Evolutionary conservation across 2,888 invertebrate genomes (phyloP), one percentile per base, ranked within the genome.

Genomic region (Apamea monoglypha): DNA sequence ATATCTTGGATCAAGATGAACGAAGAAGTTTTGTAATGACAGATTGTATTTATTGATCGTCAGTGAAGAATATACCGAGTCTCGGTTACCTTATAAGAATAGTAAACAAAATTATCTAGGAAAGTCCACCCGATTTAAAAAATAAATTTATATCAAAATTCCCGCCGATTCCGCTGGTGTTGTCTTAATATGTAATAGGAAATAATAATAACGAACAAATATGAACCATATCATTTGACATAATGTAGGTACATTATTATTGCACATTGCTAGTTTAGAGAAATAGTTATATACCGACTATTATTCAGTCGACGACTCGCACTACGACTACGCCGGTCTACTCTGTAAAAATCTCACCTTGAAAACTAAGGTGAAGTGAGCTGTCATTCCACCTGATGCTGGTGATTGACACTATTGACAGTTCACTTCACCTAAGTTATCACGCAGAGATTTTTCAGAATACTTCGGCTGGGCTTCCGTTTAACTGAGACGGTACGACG

Each of bases 161-260:
- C 72, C 76, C 76, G 73, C 80, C 73, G 71, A 74, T 74, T 61
- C 64, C 32, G 73, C 73, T 78, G 76, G 67, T 74, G 80, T 81
- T 40, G 40, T 63, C 69, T 68, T 66, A 84, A 69, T 79, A 74
- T 63, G 2, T 71, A 73, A 68, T 77, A 80, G 56, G 53, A 71
- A 86, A 59, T 70, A 76, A 67, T 56, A 78, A 71, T n/a, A 70
- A 85, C 50, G 64, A 83, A 82, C 74, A 84, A 89, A 84, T 83
- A 80, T 72, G 73, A 84, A 84, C 82, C 89, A 89, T 89, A 88
- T 89, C 89, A 89, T 85, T 84, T 77, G 47, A 74, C 56, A 78
- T 84, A 86, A 80, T 70, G 66, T n/a, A n/a, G 12, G 56, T 87
- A 82, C 29, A 81, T 86, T 78, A 73, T 77, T 83, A 86, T 78